Evolutionary conservation across 2,113 vertebrate species (phyloP).

Genomic region (Callocephalon fimbriatum): DNA sequence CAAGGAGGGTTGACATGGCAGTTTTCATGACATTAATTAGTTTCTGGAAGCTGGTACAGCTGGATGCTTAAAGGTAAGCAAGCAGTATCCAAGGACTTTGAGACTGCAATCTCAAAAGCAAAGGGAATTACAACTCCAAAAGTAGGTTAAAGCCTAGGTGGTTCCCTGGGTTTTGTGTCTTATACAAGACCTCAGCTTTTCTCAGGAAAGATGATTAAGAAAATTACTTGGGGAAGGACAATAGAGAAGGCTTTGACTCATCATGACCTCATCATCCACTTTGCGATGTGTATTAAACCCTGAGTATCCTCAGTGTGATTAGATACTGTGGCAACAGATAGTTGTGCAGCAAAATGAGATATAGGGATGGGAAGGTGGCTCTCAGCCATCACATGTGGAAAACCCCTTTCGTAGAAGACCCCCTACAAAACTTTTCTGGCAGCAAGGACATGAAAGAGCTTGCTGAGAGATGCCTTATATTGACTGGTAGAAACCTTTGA

Average conservation of each 20-base stretch:
- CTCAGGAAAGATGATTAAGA: not conserved
- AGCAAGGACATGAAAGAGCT: not conserved
- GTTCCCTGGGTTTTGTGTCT: not conserved
- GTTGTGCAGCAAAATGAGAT: not conserved
- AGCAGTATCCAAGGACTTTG: not conserved
- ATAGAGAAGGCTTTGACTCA: not conserved
- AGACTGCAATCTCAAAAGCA: not conserved
- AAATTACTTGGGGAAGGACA: not conserved
- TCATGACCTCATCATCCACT: not conserved
- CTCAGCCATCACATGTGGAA: accelerated
- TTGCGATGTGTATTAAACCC: not conserved
- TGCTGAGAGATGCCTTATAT: accelerated
- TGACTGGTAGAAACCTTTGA: not conserved
- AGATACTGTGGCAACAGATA: not conserved
- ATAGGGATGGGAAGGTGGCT: not conserved
- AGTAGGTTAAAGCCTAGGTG: not conserved
- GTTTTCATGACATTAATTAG: not conserved
- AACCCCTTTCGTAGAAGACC: not conserved
- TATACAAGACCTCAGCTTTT: not conserved
- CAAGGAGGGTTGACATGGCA: not conserved
- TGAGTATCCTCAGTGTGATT: not conserved
- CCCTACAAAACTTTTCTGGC: not conserved
- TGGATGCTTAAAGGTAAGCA: not conserved
- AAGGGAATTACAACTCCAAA: not conserved
- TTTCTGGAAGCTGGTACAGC: not conserved